Base-by-base conservation (phyloP, 2,888 invertebrate genomes). In the Nomada ferruginata region DNA sequence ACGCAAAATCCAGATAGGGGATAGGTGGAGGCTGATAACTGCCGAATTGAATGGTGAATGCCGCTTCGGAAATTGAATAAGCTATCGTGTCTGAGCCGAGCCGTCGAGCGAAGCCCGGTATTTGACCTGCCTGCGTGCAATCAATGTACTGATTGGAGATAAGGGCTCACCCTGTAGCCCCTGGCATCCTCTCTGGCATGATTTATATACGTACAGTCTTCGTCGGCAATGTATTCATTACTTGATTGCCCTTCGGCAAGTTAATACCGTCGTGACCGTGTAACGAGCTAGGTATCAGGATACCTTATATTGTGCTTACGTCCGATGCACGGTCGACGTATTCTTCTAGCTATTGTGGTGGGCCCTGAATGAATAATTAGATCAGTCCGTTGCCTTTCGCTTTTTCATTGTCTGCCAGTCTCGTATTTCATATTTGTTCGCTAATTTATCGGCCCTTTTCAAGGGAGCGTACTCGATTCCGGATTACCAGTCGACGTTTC, bases 41-140 rank as follows among this genome's bases (percentile, higher is more conserved):
- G 88, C 86, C 90, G 89, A 92, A 92, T 92, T 92, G 92, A 92
- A 92, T 92, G 89, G 91, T 87, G 91, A 91, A 91, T 92, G 90
- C 89, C 90, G 91, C 90, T 92, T 92, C 92, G 92, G 92, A 92
- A 92, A 92, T 92, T 92, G 92, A 92, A 92, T 91, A 91, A 92
- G 92, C 92, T 92, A 92, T 92, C 92, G 90, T 90, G 91, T 84
- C 85, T 83, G 87, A 87, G 83, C 86, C 87, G 90, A 89, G 87
- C 85, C 85, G 86, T 84, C 85, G 89, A 91, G 89, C 83, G 85
- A 89, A 89, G 87, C 87, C 89, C 86, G 90, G 90, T 90, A 92
- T 92, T 92, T 92, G 92, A 92, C 92, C 92, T 88, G 91, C 85
- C 92, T 87, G 89, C 88, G 90, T 89, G 90, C 91, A 92, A 92